phyloP scores from a whole-genome alignment of 1,140 invertebrate genomes.

The Zaprionus nigranus region DNA sequence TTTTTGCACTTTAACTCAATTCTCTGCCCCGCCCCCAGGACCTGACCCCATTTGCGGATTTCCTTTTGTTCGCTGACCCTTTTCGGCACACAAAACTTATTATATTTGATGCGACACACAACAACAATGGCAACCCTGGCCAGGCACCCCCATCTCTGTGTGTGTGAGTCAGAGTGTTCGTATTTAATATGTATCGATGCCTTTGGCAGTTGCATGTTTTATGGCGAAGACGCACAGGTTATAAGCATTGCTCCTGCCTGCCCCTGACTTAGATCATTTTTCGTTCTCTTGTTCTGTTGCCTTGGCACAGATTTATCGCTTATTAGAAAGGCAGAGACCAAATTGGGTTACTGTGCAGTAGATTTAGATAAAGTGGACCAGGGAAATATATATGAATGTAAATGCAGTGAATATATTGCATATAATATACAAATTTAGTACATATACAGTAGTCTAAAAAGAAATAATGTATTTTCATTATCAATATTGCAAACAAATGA shows the following conservation, averaged over 20 bases:
- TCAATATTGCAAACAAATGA: not conserved
- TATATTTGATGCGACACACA: slow-evolving; percentile 47
- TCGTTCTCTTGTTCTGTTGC: slow-evolving; percentile 13
- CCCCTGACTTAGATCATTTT: slow-evolving; percentile 36
- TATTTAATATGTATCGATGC: slow-evolving; percentile 72
- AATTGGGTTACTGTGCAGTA: slow-evolving; percentile 42
- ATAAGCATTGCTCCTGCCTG: slow-evolving; percentile 24
- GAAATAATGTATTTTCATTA: too few relatives aligned
- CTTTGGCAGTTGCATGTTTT: slow-evolving; percentile 59
- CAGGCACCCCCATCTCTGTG: slow-evolving; percentile 24
- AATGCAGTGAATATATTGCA: too few relatives aligned
- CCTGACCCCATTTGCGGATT: slow-evolving; percentile 49
- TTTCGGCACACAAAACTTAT: slow-evolving; percentile 61
- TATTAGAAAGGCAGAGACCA: slow-evolving; percentile 54
- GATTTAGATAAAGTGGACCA: slow-evolving; percentile 36
- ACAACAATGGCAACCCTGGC: slow-evolving; percentile 62
- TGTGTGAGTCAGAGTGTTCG: slow-evolving; percentile 42
- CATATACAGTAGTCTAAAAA: too few relatives aligned
- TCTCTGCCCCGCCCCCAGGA: slow-evolving; percentile 18
- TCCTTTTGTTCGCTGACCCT: slow-evolving; percentile 65
- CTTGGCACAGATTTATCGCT: slow-evolving; percentile 66
- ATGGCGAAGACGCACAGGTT: slow-evolving; percentile 13
- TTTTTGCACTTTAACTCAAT: slow-evolving; percentile 63
- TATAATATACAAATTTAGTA: not conserved
- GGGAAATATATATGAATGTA: not conserved